Evolutionary conservation across 1,140 invertebrate genomes (phyloP).

Genomic region (Papilio machaon): DNA sequence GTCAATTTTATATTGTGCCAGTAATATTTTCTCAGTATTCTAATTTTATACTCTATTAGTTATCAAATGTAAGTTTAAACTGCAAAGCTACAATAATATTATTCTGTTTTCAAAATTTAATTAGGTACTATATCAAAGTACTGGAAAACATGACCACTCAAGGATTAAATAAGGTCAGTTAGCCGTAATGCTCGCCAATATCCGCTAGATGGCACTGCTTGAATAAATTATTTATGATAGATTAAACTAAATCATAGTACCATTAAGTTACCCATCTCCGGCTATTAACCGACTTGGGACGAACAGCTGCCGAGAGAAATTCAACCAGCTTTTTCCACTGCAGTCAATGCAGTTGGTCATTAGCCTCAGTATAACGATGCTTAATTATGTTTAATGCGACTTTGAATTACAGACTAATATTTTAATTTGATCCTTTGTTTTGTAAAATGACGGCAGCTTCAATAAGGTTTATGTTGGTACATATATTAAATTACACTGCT

Average conservation of each 20-base stretch:
- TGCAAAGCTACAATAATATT: no score
- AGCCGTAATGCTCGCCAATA: neutral
- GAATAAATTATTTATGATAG: neutral
- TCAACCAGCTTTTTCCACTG: slow-evolving; percentile 10
- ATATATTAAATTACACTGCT: neutral
- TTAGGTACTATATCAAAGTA: no score
- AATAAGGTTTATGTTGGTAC: neutral
- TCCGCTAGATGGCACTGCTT: neutral
- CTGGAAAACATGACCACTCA: no score
- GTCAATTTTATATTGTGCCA: neutral
- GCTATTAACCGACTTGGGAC: slow-evolving; percentile 8
- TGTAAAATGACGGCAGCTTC: neutral
- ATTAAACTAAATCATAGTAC: slow-evolving; percentile 11
- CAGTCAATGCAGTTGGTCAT: slow-evolving; percentile 17
- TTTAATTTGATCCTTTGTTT: slow-evolving; percentile 1
- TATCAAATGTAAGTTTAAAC: no score
- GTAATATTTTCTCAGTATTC: neutral
- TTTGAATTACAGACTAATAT: slow-evolving; percentile 22
- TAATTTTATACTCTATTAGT: neutral
- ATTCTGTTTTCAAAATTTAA: no score
- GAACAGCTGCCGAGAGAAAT: slow-evolving; percentile 14
- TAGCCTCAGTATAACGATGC: slow-evolving; percentile 4
- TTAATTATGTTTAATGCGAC: slow-evolving; percentile 22
- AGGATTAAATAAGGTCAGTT: neutral
- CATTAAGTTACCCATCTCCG: slow-evolving; percentile 10